A percentile compares a stretch with the other conserved stretches of the same genome.
These are phyloP conservation scores for Lasioglossum baleicum DNA, from an alignment of 1,140 invertebrate genomes.

Conservation along the genomic window DNA sequence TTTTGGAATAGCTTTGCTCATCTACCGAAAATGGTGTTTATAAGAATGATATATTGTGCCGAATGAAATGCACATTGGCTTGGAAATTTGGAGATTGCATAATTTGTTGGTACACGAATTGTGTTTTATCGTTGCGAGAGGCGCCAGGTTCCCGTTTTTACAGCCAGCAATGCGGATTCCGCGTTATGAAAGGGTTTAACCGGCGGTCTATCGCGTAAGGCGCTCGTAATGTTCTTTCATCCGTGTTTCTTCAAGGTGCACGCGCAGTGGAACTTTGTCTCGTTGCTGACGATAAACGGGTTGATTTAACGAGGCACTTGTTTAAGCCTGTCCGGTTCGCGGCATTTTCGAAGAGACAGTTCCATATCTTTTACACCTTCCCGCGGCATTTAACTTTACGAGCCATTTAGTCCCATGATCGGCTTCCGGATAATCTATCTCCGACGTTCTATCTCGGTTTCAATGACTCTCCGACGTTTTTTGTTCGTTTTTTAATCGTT, in stretches of 20 bases:
- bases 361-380: neutral
- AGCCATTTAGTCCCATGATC: neutral
- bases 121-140: no score
- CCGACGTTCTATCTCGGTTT: no score
- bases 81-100: no score
- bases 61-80: no score
- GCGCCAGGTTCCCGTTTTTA: no score
- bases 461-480: no score
- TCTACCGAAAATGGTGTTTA: no score
- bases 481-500: neutral
- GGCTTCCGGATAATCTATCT: neutral
- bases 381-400: neutral
- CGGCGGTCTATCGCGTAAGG: neutral
- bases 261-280: neutral
- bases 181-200: neutral
- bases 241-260: neutral
- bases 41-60: no score
- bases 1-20: no score
- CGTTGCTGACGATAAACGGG: neutral
- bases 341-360: neutral
- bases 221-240: constrained; percentile 6
- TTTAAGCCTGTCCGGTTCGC: neutral
- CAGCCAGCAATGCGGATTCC: no score
- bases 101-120: no score
- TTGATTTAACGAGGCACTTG: constrained; percentile 4